Evolutionary conservation across 2,797 vertebrate species (phyloP).

Genomic region (Synaphobranchus kaupii): DNA sequence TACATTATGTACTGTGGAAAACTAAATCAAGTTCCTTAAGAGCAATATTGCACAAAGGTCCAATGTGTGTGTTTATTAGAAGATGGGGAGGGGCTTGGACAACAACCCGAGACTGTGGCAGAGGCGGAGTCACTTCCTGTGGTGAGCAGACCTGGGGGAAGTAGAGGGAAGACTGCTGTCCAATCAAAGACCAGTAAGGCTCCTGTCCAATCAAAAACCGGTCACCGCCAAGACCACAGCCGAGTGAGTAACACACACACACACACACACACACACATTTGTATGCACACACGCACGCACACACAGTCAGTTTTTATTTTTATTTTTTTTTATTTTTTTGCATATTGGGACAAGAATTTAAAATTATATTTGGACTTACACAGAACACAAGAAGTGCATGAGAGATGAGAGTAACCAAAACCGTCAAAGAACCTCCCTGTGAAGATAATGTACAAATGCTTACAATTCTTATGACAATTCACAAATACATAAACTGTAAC

Average conservation of each 20-base stretch:
- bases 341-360: no score
- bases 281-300: background rate
- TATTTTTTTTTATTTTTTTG: no score
- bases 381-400: no score
- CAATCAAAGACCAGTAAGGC: no score
- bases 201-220: background rate
- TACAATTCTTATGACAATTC: no score
- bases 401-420: no score
- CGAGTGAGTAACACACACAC: background rate
- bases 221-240: background rate
- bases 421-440: no score
- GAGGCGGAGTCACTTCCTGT: slow-evolving; percentile 74
- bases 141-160: slow-evolving; percentile 82
- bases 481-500: no score
- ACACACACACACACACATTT: background rate
- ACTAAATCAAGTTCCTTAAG: background rate
- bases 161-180: slow-evolving; percentile 74
- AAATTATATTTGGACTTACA: no score
- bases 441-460: no score
- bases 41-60: background rate
- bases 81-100: slow-evolving; percentile 54
- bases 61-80: slow-evolving; percentile 47
- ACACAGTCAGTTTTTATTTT: background rate
- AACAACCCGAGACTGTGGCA: slow-evolving; percentile 28
- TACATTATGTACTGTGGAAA: background rate